phyloP scores from a whole-genome alignment of 2,113 vertebrate genomes.

The Pterocles orientalis region DNA sequence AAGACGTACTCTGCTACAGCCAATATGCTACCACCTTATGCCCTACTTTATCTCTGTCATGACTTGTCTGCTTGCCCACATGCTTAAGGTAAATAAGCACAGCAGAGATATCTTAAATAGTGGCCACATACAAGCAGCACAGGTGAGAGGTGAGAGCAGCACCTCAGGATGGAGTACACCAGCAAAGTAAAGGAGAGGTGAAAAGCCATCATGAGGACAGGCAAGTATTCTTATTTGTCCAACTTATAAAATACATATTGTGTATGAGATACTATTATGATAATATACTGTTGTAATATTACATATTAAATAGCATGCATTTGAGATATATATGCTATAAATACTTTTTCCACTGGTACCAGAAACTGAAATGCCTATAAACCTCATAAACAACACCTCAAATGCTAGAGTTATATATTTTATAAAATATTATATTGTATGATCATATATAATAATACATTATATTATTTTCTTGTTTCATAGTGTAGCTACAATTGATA shows the following conservation, averaged over 20 bases:
- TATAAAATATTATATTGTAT: background rate
- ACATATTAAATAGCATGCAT: background rate
- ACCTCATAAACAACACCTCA: background rate
- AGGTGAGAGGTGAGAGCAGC: background rate
- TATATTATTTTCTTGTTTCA: background rate
- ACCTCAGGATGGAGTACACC: too few relatives aligned
- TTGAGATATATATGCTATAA: background rate
- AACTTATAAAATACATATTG: background rate
- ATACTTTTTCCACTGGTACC: background rate
- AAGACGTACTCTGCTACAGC: background rate
- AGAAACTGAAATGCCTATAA: background rate
- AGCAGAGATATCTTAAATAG: background rate
- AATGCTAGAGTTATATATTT: background rate
- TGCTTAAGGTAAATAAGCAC: background rate
- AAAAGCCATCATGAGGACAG: background rate
- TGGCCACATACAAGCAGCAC: background rate
- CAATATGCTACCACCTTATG: background rate
- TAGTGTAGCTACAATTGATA: background rate
- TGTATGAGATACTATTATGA: background rate
- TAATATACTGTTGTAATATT: background rate
- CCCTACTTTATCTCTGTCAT: background rate
- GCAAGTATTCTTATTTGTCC: background rate
- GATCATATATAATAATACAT: background rate
- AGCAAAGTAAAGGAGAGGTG: background rate
- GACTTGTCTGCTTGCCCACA: background rate